Conservation (phyloP, 1,140 invertebrate species). For the Kradibia gibbosae region DNA sequence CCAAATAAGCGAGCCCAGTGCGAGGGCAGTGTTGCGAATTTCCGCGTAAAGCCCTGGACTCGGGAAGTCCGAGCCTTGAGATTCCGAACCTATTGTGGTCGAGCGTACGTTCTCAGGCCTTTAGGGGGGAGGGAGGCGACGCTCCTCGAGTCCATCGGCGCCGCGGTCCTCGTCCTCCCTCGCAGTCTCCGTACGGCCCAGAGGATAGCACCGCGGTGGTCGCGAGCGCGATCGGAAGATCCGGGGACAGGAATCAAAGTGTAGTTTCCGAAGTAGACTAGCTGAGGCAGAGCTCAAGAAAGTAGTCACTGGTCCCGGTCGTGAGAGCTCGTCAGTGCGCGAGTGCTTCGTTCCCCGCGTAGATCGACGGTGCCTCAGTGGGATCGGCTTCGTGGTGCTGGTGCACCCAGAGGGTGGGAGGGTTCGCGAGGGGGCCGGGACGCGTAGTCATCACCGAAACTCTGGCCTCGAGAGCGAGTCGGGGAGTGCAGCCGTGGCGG, state of each 20-base stretch:
- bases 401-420: background rate
- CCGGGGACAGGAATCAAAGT: background rate
- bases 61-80: background rate
- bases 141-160: background rate
- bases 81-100: background rate
- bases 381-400: slow-evolving; percentile 16
- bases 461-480: slow-evolving; percentile 17
- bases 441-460: background rate
- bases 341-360: background rate
- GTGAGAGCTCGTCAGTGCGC: slow-evolving; percentile 14
- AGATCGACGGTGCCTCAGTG: no score
- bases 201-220: no score
- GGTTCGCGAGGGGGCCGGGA: no score
- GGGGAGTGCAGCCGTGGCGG: background rate
- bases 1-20: background rate
- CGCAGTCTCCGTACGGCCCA: background rate
- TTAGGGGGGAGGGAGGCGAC: slow-evolving; percentile 10
- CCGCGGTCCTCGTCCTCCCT: background rate
- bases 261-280: no score
- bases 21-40: slow-evolving; percentile 1
- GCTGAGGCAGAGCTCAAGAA: no score
- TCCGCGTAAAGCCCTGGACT: background rate
- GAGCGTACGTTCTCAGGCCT: background rate
- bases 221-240: background rate
- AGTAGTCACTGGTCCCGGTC: background rate